phyloP scores from a whole-genome alignment of 2,797 vertebrate species.

The Petrocephalus sullivani region DNA sequence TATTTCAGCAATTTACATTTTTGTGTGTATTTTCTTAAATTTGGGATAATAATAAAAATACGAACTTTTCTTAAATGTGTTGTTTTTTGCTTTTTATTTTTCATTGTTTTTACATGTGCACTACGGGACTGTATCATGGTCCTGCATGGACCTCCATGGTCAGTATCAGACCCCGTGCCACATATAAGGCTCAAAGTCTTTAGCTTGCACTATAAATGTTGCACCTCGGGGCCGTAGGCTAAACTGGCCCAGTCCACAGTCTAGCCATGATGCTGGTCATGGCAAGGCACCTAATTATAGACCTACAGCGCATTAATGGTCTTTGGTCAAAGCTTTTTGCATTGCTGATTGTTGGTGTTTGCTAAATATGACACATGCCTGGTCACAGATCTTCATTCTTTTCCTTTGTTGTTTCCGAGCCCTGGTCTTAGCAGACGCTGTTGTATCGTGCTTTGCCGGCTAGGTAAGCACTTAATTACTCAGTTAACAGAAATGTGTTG shows the following conservation, averaged over 20 bases:
- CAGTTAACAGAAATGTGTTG: not conserved
- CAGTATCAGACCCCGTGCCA: not conserved
- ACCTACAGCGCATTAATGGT: not conserved
- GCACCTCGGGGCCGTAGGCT: not conserved
- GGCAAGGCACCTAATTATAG: too few species aligned
- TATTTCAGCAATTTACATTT: slow-evolving; percentile 16
- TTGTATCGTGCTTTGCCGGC: not conserved
- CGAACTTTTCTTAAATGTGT: not conserved
- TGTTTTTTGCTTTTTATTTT: not conserved
- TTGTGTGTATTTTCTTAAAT: slow-evolving; percentile 21
- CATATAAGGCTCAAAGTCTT: not conserved
- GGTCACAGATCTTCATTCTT: not conserved
- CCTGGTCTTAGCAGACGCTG: not conserved
- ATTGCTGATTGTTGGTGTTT: not conserved
- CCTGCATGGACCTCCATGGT: too few species aligned
- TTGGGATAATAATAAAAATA: slow-evolving; percentile 13
- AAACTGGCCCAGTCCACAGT: too few species aligned
- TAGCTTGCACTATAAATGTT: not conserved
- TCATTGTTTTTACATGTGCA: not conserved
- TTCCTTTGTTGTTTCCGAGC: not conserved
- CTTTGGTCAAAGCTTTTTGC: not conserved
- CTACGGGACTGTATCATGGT: not conserved
- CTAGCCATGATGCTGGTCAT: too few species aligned
- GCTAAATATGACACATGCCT: not conserved
- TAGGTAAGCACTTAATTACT: not conserved